These are phyloP conservation scores for Triplophysa bombifrons DNA, from an alignment of 2,797 vertebrate genomes.

Conservation along the genomic window DNA sequence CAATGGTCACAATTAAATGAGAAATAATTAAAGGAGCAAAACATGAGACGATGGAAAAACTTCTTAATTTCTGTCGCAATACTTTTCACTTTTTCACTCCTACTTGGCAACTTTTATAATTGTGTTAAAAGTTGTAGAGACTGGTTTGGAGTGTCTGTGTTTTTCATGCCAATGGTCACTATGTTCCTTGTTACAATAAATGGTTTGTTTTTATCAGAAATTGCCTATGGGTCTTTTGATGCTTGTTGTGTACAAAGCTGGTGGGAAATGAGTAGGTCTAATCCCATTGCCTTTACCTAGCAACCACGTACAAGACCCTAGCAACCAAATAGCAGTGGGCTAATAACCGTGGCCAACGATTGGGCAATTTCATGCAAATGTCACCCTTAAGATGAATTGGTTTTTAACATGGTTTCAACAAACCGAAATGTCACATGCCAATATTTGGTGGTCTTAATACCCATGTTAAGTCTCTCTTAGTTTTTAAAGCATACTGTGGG, in stretches of 20 bases:
- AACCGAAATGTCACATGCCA: no score
- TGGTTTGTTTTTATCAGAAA: background rate
- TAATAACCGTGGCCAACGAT: no score
- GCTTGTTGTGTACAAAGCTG: background rate
- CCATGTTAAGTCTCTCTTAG: no score
- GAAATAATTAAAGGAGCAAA: constrained; percentile 59
- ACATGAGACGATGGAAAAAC: constrained; percentile 38
- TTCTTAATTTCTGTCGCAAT: constrained; percentile 61
- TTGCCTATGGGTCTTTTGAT: background rate
- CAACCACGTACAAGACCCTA: background rate
- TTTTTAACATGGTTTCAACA: no score
- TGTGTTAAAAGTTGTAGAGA: background rate
- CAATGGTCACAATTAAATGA: constrained; percentile 55
- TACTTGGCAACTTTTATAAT: background rate
- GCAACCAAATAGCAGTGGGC: background rate
- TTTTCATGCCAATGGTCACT: background rate
- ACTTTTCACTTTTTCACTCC: background rate
- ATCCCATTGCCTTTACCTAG: background rate
- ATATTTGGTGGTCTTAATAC: no score
- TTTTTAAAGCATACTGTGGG: no score
- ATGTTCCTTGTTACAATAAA: background rate
- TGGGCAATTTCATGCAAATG: no score
- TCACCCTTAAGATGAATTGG: no score
- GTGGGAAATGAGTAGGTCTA: background rate
- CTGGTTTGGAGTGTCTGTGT: background rate